Evolutionary conservation across 1,140 invertebrate species (phyloP).

Genomic region (Rhagoletis zephyria): DNA sequence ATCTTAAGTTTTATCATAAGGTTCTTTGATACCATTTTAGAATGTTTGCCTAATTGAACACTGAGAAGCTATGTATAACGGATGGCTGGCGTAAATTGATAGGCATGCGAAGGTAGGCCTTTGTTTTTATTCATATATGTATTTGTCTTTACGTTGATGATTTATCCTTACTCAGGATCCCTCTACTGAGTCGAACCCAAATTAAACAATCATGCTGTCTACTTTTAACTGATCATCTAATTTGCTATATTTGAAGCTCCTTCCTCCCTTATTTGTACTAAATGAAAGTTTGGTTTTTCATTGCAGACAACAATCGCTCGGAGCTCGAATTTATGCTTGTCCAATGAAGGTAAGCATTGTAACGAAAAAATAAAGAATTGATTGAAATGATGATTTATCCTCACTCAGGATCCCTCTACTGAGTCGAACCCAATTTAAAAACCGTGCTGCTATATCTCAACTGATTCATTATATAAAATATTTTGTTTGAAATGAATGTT

Average conservation of each 20-base stretch:
- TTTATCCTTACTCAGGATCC: constrained; percentile 60
- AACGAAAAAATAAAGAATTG: no score
- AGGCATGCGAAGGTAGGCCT: no score
- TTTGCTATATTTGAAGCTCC: neutral
- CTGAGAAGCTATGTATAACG: no score
- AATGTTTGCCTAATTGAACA: no score
- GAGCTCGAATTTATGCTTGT: neutral
- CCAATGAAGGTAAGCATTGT: no score
- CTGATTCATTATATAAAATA: constrained; percentile 15
- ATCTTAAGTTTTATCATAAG: no score
- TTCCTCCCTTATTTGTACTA: neutral
- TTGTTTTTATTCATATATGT: neutral
- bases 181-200: constrained; percentile 70
- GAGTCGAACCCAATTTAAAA: constrained; percentile 68
- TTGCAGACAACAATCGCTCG: neutral
- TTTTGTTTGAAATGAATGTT: neutral
- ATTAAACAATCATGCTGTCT: constrained; percentile 65
- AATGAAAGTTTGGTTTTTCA: neutral
- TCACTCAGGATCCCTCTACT: constrained; percentile 68
- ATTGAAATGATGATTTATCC: constrained; percentile 48
- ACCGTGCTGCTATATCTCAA: constrained; percentile 66
- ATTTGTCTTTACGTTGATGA: neutral
- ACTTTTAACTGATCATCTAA: constrained; percentile 37
- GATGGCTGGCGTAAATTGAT: no score
- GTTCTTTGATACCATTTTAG: no score